phyloP scores from a whole-genome alignment of 2,113 vertebrate species.

The Suricata suricatta region DNA sequence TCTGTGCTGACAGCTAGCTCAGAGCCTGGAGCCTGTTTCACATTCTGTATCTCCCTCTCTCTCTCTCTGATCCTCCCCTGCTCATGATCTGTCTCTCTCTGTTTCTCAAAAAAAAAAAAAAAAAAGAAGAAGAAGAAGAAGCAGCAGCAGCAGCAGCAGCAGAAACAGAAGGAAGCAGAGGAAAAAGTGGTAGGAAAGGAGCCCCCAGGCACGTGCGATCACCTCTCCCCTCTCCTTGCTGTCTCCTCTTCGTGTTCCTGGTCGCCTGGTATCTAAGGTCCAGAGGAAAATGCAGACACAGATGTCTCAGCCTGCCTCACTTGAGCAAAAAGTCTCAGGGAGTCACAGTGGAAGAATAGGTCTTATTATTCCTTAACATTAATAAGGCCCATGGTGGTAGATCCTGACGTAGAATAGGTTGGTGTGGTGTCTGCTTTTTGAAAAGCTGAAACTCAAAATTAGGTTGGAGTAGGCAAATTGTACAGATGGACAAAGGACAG shows the following conservation, averaged over 20 bases:
- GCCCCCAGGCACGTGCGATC: not conserved
- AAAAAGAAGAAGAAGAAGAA: no score
- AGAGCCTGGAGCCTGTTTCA: no score
- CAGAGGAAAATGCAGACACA: not conserved
- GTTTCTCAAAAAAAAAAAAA: no score
- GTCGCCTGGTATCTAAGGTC: not conserved
- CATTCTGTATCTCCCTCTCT: no score
- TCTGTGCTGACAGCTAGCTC: no score
- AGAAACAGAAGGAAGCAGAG: not conserved
- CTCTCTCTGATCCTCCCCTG: no score
- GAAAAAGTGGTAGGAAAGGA: no score
- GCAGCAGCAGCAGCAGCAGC: not conserved
- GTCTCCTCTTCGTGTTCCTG: not conserved
- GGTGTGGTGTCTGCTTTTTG: not conserved
- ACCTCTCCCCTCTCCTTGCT: not conserved
- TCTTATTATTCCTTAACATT: not conserved
- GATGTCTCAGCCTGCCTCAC: not conserved
- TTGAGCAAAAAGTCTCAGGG: not conserved
- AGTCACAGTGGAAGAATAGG: not conserved
- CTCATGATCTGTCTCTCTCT: no score
- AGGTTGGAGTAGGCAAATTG: not conserved
- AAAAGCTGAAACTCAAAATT: slow-evolving; percentile 8
- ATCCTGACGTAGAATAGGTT: not conserved
- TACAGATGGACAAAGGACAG: not conserved
- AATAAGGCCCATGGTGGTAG: not conserved